These are phyloP conservation scores for Tetramorium bicarinatum DNA, from an alignment of 2,888 invertebrate species.

Conservation along the genomic window DNA sequence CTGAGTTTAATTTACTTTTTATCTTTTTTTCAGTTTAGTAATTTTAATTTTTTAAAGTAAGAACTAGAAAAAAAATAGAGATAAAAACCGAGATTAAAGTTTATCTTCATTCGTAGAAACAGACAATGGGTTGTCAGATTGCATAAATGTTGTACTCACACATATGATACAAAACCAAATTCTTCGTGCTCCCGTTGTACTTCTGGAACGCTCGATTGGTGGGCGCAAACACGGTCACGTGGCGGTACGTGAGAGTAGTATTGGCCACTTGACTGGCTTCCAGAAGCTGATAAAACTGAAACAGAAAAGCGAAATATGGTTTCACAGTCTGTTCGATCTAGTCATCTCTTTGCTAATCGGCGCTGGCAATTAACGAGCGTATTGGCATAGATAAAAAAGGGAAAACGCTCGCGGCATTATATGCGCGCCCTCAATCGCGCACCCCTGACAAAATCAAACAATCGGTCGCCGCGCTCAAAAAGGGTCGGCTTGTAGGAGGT, in stretches of 20 bases:
- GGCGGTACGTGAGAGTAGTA: constrained; percentile 90
- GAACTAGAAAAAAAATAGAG: no score
- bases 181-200: constrained; percentile 88
- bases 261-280: constrained; percentile 92
- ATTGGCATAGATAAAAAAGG: neutral
- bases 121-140: neutral
- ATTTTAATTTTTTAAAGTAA: no score
- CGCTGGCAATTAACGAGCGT: constrained; percentile 16
- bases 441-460: constrained; percentile 46
- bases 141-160: constrained; percentile 88
- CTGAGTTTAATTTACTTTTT: no score
- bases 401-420: constrained; percentile 21
- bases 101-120: no score
- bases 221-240: constrained; percentile 95
- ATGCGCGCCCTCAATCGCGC: neutral
- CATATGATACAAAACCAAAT: constrained; percentile 93
- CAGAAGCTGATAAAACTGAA: constrained; percentile 93
- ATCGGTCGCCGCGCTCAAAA: constrained; percentile 22
- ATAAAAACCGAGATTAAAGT: no score
- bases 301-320: constrained; percentile 83
- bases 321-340: neutral
- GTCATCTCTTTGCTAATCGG: neutral
- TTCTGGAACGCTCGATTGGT: constrained; percentile 95
- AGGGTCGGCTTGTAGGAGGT: neutral
- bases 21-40: no score